A percentile compares a stretch with the other conserved stretches of the same genome.
Conservation (phyloP, 2,888 invertebrate genomes). For the Pteria penguin region DNA sequence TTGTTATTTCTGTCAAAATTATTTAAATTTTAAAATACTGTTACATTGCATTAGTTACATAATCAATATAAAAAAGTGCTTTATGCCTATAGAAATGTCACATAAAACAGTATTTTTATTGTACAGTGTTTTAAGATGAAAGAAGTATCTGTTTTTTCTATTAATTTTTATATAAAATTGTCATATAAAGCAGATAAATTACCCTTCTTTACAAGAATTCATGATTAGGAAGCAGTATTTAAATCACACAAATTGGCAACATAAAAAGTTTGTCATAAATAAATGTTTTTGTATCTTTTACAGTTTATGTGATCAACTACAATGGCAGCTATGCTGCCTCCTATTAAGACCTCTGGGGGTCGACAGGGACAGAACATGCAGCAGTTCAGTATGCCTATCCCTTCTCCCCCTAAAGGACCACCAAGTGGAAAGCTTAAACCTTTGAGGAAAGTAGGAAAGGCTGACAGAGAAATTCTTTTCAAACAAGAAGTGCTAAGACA, state of each 20-base stretch:
- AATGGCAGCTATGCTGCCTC: conserved; percentile 73
- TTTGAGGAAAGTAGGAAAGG: conserved; percentile 52
- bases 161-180: too few species aligned
- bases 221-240: not conserved
- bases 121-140: too few species aligned
- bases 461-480: conserved; percentile 60
- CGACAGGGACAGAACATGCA: conserved; percentile 39
- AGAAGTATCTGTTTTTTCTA: too few species aligned
- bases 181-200: too few species aligned
- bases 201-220: too few species aligned
- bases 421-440: conserved; percentile 64
- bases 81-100: too few species aligned
- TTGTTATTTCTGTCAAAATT: too few species aligned
- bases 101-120: too few species aligned
- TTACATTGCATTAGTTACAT: too few species aligned
- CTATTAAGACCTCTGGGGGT: conserved; percentile 58
- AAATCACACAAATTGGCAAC: too few species aligned
- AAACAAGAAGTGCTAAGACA: conserved; percentile 56
- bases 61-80: too few species aligned
- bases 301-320: conserved; percentile 39
- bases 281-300: not conserved
- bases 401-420: conserved; percentile 58
- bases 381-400: conserved; percentile 29
- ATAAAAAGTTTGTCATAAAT: not conserved
- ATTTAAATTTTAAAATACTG: too few species aligned